phyloP scores from a whole-genome alignment of 2,113 vertebrate genomes.

The Mus musculus region GRCm39 chr1:38071001-38071500 shows the following conservation, averaged over 20 bases:
- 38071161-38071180: not conserved
- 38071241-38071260: not conserved
- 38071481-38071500: conserved; percentile 24
- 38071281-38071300: not conserved
- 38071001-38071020: not conserved
- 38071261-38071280: not conserved
- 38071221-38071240: not conserved
- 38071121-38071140: conserved; percentile 26
- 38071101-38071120: not conserved
- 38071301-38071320: not conserved
- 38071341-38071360: conserved; percentile 85
- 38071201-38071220: not conserved
- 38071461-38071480: conserved; percentile 20
- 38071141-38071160: not conserved
- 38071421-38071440: conserved; percentile 91
- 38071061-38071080: not conserved
- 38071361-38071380: conserved; percentile 99
- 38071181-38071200: not conserved
- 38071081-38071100: not conserved
- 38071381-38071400: conserved; percentile 97
- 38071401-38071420: conserved; percentile 96
- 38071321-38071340: not conserved
- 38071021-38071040: not conserved
- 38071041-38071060: not conserved
- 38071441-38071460: conserved; percentile 92